Base-by-base conservation (phyloP, 2,888 invertebrate genomes). In the Tachystola acroxantha region DNA sequence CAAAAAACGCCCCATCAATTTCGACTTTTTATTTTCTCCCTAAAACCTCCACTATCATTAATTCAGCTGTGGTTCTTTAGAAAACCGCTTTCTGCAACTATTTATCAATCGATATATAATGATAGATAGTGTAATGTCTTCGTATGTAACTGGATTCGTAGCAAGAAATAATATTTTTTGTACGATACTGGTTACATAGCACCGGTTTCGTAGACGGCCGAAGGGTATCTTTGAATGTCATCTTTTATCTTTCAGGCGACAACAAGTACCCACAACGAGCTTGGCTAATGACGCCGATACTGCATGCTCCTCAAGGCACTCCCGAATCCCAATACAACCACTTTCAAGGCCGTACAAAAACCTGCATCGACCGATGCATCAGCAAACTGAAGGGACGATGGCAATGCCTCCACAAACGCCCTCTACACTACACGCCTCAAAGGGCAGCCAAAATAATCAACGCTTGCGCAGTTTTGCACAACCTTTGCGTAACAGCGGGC, bases 281-380 rank as follows among this genome's bases (percentile, higher is more conserved):
- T 4, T 74, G 73, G 72, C 41, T 74, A 9, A 74, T 75, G 74
- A 75, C 74, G 0, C 74, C 74, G 9, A 66, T 74, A 38, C 38
- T 48, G 10, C 65, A 72, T 39, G 64, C 69, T 1, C 42, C 54
- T 2, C 74, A 69, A 46, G 73, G 73, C 7, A 64, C 71, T 1
- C 64, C 67, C n/a, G 73, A 74, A 38, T 71, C 46, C 2, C 72
- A 74, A 20, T 74, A 72, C 47, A 75, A 74, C 37, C 66, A 74
- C 46, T 70, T 71, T 37, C 70, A 69, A 32, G 51, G 63, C 5
- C 62, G 64, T 39, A 71, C 72, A 0, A 68, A 55, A 43, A 57
- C 59, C 13, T 70, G 68, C 43, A 66, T 72, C 37, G 65, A 68
- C 27, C 57, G 58, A 36, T 74, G 74, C 39, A 62, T 72, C 6